Percentiles rank a stretch among this genome's conserved stretches.
Evolutionary conservation across 2,888 invertebrate species (phyloP).

Genomic region (Diaphora mendica): DNA sequence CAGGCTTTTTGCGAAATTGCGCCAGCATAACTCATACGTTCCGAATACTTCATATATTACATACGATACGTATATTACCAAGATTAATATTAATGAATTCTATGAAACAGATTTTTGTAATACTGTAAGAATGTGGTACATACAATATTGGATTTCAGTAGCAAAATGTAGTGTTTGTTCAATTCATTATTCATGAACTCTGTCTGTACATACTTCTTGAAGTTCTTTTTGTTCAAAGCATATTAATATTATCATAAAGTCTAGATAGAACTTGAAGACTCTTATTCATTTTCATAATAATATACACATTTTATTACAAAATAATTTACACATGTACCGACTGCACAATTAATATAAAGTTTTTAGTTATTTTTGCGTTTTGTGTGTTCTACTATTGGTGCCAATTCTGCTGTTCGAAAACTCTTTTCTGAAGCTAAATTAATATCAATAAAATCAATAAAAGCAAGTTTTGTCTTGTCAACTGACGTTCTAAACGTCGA

Average conservation of each 20-base stretch:
- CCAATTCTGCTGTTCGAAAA: too few relatives aligned
- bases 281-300: neutral
- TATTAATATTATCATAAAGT: neutral
- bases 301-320: neutral
- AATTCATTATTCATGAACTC: neutral
- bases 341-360: neutral
- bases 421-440: too few relatives aligned
- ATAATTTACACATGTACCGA: neutral
- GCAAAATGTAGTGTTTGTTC: neutral
- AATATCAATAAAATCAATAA: too few relatives aligned
- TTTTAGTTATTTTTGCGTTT: neutral
- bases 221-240: neutral
- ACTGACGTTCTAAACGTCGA: too few relatives aligned
- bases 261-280: neutral
- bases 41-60: constrained; percentile 25
- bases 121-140: constrained; percentile 20
- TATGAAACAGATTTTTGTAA: constrained; percentile 28
- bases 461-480: too few relatives aligned
- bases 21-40: constrained; percentile 33
- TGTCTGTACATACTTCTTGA: neutral
- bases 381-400: neutral
- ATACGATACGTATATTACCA: constrained; percentile 26
- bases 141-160: constrained; percentile 12
- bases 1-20: constrained; percentile 63
- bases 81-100: constrained; percentile 42